Percentiles rank a stretch among this genome's conserved stretches.
Conservation (phyloP, 1,140 invertebrate species). For the Heliconius hewitsoni region DNA sequence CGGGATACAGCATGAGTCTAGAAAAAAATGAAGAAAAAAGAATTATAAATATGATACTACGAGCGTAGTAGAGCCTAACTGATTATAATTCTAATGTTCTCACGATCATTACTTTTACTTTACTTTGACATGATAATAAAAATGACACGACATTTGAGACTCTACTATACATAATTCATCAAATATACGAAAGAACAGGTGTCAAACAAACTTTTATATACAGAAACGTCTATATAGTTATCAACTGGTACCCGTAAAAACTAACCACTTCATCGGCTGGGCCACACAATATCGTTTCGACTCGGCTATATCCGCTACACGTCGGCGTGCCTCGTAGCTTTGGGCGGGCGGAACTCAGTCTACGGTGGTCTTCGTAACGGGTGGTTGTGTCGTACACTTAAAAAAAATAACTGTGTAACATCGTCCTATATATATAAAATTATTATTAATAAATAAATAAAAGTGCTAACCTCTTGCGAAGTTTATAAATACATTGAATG, state of each 20-base stretch:
- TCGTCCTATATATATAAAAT: constrained; percentile 53
- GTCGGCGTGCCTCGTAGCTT: constrained; percentile 52
- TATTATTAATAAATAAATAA: constrained; percentile 47
- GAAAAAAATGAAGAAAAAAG: no score
- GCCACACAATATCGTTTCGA: constrained; percentile 62
- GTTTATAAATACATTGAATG: constrained; percentile 4
- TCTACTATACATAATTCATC: not conserved
- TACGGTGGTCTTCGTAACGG: constrained; percentile 42
- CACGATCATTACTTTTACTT: no score
- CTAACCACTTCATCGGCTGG: constrained; percentile 79
- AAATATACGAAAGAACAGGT: constrained; percentile 41
- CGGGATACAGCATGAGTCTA: no score
- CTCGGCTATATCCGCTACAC: constrained; percentile 50
- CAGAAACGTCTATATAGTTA: constrained; percentile 48
- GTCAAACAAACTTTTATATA: constrained; percentile 59
- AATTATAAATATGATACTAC: no score
- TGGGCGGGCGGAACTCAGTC: constrained; percentile 70
- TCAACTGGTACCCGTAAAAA: constrained; percentile 74
- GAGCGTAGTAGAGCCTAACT: no score
- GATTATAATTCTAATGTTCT: no score
- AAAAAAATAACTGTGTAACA: constrained; percentile 49
- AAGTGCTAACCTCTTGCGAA: constrained; percentile 43
- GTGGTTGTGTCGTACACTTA: constrained; percentile 46
- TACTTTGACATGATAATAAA: no score
- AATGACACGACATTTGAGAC: not conserved